Base-by-base conservation (phyloP, 2,797 vertebrate genomes). In the Poeciliopsis turneri region DNA sequence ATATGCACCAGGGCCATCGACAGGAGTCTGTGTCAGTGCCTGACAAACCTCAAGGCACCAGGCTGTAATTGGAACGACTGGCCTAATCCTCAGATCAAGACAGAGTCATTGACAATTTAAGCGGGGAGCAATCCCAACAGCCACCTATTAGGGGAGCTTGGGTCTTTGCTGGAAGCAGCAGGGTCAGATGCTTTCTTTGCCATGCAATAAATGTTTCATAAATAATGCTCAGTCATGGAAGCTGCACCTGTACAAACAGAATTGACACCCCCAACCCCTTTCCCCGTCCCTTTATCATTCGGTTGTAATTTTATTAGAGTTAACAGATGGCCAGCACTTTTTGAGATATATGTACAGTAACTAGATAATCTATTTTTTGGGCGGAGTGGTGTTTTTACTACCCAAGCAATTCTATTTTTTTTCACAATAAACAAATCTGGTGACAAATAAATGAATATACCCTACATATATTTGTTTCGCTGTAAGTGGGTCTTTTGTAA, bases 41-140 rank as follows among this genome's bases (percentile, higher is more conserved):
- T 92, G 90, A 95, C 95, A 95, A 94, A 94, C 92, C 93, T 95
- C 92, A 84, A 92, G 94, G 92, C 94, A 91, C 94, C 90, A 75
- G 90, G 92, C 94, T 95, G 93, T 95, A 95, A 95, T 95, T 95
- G 93, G 93, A 95, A 92, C 86, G 92, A 92, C 90, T 81, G 91
- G 82, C 81, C 89, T 95, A 95, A 95, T 95, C 94, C 94, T 93
- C 89, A 93, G 92, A 94, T 95, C 94, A 94, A 95, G 93, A 94
- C 92, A 85, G 92, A 90, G 89, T 94, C 94, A 95, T 94, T 94
- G 95, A 95, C 94, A 95, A 93, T 86, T 90, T 91, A 91, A 93
- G 93, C 87, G 74, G 90, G 90, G 82, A 68, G 87, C 78, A 79
- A 90, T 95, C 94, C 93, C 93, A 90, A 78, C 92, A 92, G 92